Evolutionary conservation across 1,140 invertebrate genomes (phyloP).

Genomic region (Coelopa frigida): DNA sequence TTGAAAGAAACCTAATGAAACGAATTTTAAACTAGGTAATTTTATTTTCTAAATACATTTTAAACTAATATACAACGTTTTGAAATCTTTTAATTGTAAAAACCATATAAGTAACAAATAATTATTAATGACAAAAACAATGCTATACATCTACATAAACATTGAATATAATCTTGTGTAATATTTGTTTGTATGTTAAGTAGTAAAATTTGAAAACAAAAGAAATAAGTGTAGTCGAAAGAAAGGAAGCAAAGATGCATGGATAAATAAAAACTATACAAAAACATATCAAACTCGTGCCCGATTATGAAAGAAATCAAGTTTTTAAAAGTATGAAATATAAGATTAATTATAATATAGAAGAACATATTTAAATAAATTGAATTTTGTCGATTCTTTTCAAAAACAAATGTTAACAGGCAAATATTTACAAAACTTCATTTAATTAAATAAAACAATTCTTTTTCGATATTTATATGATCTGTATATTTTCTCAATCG

Average conservation of each 20-base stretch:
- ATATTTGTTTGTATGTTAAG: too few species aligned
- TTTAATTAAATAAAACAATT: constrained; percentile 1
- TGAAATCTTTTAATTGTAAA: constrained; percentile 20
- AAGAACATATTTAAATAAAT: too few species aligned
- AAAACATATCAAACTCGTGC: constrained; percentile 46
- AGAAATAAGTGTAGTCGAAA: constrained; percentile 16
- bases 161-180: too few species aligned
- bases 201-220: too few species aligned
- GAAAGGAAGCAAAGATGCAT: constrained; percentile 14
- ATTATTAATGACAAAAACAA: too few species aligned
- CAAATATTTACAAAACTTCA: not conserved
- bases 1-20: constrained; percentile 31
- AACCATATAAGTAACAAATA: constrained; percentile 10
- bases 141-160: too few species aligned
- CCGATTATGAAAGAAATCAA: constrained; percentile 18
- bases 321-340: too few species aligned
- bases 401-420: not conserved
- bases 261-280: constrained; percentile 17
- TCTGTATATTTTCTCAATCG: constrained; percentile 1
- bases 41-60: constrained; percentile 12
- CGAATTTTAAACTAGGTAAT: constrained; percentile 44
- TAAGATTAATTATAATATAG: too few species aligned
- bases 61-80: constrained; percentile 18
- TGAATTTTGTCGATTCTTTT: not conserved
- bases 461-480: constrained; percentile 4